These are phyloP conservation scores for Synanthedon myopaeformis DNA, from an alignment of 2,888 invertebrate species.

Conservation along the genomic window DNA sequence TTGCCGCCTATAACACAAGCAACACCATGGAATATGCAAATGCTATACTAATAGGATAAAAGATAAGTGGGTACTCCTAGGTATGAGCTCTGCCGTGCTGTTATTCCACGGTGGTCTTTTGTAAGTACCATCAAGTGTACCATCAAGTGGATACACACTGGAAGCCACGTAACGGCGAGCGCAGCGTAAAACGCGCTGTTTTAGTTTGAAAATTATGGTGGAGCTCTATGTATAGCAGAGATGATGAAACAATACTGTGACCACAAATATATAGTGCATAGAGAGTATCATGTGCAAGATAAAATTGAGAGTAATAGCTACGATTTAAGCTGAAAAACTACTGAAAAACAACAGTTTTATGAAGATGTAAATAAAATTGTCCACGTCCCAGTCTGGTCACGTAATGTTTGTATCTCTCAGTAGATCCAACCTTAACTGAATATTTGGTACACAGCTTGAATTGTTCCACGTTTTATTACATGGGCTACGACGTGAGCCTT, in stretches of 20 bases:
- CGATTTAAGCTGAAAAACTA: background rate
- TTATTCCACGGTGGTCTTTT: no score
- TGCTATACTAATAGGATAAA: background rate
- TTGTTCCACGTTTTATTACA: slow-evolving; percentile 44
- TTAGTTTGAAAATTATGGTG: no score
- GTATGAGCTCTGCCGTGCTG: background rate
- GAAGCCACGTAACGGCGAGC: no score
- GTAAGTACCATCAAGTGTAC: no score
- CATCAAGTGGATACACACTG: no score
- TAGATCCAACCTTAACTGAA: slow-evolving; percentile 42
- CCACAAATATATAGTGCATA: background rate
- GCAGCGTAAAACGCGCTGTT: no score
- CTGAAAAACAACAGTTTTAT: background rate
- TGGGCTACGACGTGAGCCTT: slow-evolving; percentile 28
- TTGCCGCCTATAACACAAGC: no score
- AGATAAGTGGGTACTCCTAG: no score
- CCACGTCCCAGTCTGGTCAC: slow-evolving; percentile 22
- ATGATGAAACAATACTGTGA: background rate
- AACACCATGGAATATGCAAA: no score
- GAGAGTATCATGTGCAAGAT: background rate
- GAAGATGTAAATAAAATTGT: slow-evolving; percentile 17
- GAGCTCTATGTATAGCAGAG: no score
- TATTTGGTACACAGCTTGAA: slow-evolving; percentile 44
- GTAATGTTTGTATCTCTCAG: slow-evolving; percentile 33
- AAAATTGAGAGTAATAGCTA: background rate